phyloP scores from a whole-genome alignment of 2,888 invertebrate genomes.

The Melanargia galathea region DNA sequence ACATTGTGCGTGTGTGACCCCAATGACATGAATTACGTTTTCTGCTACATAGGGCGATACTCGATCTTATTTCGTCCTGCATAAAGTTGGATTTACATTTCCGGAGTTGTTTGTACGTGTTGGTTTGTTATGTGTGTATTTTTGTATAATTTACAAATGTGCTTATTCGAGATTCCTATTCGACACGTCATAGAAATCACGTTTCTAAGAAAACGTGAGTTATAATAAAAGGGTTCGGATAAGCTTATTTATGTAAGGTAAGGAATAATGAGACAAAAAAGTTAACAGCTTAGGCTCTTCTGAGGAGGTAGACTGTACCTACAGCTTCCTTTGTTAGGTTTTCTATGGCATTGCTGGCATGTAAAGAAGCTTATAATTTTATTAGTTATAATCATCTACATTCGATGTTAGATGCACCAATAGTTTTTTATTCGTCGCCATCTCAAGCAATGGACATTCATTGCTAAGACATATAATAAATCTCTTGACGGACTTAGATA shows the following conservation, averaged over 20 bases:
- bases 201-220: constrained; percentile 36
- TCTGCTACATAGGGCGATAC: constrained; percentile 9
- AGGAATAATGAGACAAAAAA: constrained; percentile 15
- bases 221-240: constrained; percentile 30
- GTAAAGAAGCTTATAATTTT: background rate
- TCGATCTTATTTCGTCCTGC: constrained; percentile 17
- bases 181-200: constrained; percentile 44
- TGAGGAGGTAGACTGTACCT: background rate
- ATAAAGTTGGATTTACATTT: constrained; percentile 28
- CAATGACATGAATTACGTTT: constrained; percentile 27
- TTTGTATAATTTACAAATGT: constrained; percentile 37
- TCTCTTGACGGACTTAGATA: too few relatives aligned
- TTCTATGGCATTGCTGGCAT: background rate
- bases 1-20: constrained; percentile 44
- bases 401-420: background rate
- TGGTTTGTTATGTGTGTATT: constrained; percentile 27
- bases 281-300: background rate
- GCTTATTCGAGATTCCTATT: constrained; percentile 42
- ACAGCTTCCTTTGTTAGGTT: constrained; percentile 9
- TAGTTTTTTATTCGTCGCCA: background rate
- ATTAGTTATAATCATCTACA: background rate
- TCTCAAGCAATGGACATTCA: too few relatives aligned
- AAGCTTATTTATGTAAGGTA: constrained; percentile 26
- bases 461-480: too few relatives aligned
- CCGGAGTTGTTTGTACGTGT: constrained; percentile 10